Evolutionary conservation across 2,797 vertebrate genomes (phyloP).

Genomic region (Pterois miles): DNA sequence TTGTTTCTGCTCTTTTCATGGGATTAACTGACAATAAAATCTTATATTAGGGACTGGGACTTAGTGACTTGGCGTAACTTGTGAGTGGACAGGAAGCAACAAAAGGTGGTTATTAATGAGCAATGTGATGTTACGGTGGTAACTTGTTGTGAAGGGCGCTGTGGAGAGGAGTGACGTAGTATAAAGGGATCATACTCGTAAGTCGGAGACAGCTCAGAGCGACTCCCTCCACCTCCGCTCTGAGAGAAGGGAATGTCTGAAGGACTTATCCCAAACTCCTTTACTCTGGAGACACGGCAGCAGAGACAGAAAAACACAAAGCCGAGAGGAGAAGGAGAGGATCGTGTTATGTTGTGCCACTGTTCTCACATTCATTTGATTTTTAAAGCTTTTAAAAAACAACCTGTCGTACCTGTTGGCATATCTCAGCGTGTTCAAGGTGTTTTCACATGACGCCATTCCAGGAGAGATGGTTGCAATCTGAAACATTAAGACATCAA

Average conservation of each 20-base stretch:
- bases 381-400: not conserved
- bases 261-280: slow-evolving; percentile 98
- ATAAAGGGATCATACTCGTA: slow-evolving; percentile 91
- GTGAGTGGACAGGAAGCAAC: not conserved
- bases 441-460: slow-evolving; percentile 99
- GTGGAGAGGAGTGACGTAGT: slow-evolving; percentile 80
- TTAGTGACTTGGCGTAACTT: not conserved
- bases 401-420: slow-evolving; percentile 91
- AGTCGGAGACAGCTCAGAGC: slow-evolving; percentile 94
- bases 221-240: slow-evolving; percentile 86
- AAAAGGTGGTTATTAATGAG: not conserved
- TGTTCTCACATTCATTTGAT: not conserved
- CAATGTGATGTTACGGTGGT: not conserved
- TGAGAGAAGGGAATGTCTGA: slow-evolving; percentile 98
- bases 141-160: not conserved
- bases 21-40: not conserved
- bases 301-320: not conserved
- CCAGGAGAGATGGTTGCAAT: slow-evolving; percentile 98
- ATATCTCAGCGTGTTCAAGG: slow-evolving; percentile 96
- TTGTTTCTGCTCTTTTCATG: not conserved
- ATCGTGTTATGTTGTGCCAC: not conserved
- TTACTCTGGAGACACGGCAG: slow-evolving; percentile 86
- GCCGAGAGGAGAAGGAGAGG: not conserved
- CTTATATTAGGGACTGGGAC: not conserved
- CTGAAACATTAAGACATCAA: slow-evolving; percentile 66